phyloP scores from a whole-genome alignment of 2,113 vertebrate species.

The Chauna torquata region DNA sequence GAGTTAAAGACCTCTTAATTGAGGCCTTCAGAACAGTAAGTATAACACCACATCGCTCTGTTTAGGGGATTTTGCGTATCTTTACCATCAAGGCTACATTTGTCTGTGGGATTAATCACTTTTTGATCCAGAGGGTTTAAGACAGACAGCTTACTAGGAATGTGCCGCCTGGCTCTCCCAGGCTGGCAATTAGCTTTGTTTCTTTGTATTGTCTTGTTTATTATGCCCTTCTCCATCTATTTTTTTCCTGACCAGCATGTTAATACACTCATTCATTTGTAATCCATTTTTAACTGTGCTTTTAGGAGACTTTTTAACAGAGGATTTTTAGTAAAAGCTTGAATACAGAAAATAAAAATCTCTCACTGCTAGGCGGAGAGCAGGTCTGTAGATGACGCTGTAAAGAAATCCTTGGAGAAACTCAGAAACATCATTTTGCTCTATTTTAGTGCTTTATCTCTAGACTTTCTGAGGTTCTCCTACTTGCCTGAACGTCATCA shows the following conservation, averaged over 20 bases:
- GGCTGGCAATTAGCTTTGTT: slow-evolving; percentile 56
- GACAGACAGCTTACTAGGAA: slow-evolving; percentile 62
- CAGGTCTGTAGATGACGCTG: neutral
- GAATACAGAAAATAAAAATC: neutral
- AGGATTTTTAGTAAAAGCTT: neutral
- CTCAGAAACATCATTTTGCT: neutral
- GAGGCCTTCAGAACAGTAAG: slow-evolving; percentile 51
- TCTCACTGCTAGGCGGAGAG: neutral
- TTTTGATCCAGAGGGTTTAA: slow-evolving; percentile 73
- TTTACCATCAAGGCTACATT: slow-evolving; percentile 66
- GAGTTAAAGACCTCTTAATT: slow-evolving; percentile 57
- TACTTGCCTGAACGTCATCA: neutral
- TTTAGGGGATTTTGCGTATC: slow-evolving; percentile 64
- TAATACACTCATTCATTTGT: neutral
- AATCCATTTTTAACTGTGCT: neutral
- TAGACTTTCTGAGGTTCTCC: neutral
- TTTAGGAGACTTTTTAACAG: neutral
- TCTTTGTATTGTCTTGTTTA: slow-evolving; percentile 39
- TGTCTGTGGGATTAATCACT: slow-evolving; percentile 69
- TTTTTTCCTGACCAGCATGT: neutral
- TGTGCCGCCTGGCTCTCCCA: slow-evolving; percentile 21
- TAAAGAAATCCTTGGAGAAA: neutral
- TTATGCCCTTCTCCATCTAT: neutral
- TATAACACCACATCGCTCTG: neutral
- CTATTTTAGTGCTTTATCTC: neutral